Evolutionary conservation across 2,113 vertebrate genomes (phyloP), one percentile per base, ranked within the genome.

Genomic region (Monopterus albus): DNA sequence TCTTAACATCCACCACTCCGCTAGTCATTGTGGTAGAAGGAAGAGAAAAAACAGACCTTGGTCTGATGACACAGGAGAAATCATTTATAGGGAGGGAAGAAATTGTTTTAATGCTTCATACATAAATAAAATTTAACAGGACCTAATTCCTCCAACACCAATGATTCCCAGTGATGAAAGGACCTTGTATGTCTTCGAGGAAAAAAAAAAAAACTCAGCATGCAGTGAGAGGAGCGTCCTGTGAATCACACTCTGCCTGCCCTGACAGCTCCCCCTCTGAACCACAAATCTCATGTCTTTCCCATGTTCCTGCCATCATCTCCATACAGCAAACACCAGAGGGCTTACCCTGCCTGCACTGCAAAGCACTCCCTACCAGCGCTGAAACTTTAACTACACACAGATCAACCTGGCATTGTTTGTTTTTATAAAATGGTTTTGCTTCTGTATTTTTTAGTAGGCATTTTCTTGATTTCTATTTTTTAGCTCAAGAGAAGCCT

Each of bases 221-320:
- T 28, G 39, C 60, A 82, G 72, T 45, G 70, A 79, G 57, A 72
- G 63, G 56, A 78, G 85, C 38, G 50, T 75, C 69, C 59, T 83
- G 91, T 92, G 91, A 94, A 92, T 93, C 92, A 93, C 75, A 39
- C 83, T 89, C 79, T 85, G 86, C 77, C 82, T 89, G 70, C 82
- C 75, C 73, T 55, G 71, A 88, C 88, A 87, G 87, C 87, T 88
- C 72, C 75, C n/a, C 61, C 78, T 87, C 62, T 15, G 81, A 87
- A 91, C 92, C 93, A 86, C 92, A 92, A 91, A 92, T 87, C 89
- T 88, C 82, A 84, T 85, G 88, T 90, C 87, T 86, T 87, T 90
- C 83, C 83, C 88, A 86, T 88, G 88, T 85, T 92, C 76, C 85
- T 90, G 81, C 90, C 88, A 88, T 90, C 90, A 82, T 90, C 83